Evolutionary conservation across 2,113 vertebrate species (phyloP).

Genomic region (Aegotheles bennettii): DNA sequence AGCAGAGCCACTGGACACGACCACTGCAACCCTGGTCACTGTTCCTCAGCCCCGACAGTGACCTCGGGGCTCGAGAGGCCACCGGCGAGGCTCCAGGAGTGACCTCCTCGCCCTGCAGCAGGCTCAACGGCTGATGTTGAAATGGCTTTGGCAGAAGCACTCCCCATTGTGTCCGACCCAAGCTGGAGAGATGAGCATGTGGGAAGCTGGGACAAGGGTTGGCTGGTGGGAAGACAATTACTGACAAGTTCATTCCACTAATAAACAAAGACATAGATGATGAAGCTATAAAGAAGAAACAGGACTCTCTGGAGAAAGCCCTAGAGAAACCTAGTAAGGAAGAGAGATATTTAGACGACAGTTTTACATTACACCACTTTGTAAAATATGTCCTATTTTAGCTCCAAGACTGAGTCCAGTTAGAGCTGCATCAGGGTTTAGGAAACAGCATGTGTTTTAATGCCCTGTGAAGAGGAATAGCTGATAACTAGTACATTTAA

Average conservation of each 20-base stretch:
- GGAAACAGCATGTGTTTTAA: slow-evolving; percentile 68
- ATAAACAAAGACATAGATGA: slow-evolving; percentile 63
- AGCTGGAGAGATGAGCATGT: slow-evolving; percentile 2
- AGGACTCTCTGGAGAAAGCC: slow-evolving; percentile 25
- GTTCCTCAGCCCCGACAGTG: background rate
- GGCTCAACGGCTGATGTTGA: background rate
- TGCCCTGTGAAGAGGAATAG: slow-evolving; percentile 63
- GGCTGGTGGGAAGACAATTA: slow-evolving; percentile 7
- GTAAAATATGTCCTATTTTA: slow-evolving; percentile 66
- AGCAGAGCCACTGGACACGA: background rate
- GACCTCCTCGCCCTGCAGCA: background rate
- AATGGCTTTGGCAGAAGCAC: slow-evolving; percentile 47
- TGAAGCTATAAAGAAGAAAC: background rate
- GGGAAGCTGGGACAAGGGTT: slow-evolving; percentile 10
- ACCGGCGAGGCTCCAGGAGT: background rate
- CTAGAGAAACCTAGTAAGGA: slow-evolving; percentile 39
- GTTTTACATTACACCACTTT: slow-evolving; percentile 63
- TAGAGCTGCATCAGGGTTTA: slow-evolving; percentile 54
- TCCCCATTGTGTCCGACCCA: background rate
- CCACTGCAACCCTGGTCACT: background rate
- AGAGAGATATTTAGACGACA: slow-evolving; percentile 38
- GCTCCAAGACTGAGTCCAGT: slow-evolving; percentile 58
- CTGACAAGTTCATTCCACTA: slow-evolving; percentile 38
- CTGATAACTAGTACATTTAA: slow-evolving; percentile 69
- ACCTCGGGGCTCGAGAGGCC: background rate